Base-by-base conservation (phyloP, 2,113 vertebrate genomes). In the Passer montanus region DNA sequence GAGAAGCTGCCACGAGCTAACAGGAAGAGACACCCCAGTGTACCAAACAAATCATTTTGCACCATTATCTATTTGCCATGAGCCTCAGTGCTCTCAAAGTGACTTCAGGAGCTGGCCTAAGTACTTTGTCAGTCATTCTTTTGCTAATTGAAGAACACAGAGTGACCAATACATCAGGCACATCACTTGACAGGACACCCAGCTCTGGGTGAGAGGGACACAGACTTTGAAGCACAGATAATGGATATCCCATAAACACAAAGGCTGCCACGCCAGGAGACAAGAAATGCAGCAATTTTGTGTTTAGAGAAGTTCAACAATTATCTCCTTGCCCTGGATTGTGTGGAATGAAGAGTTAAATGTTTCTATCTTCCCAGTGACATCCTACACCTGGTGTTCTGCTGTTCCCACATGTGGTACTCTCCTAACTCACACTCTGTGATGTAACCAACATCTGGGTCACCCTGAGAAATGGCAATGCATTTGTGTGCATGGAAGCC, bases 331-430 rank as follows among this genome's bases (percentile, higher is more conserved):
- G 1, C 26, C 28, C 47, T 10, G 37, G 68, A 75, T 0, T 14
- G 21, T 28, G 41, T 23, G 28, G 26, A 74, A 75, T 6, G 7
- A 23, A 35, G 37, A 21, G 23, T 8, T 59, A 28, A n/a, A 35
- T 13, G 62, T 33, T 63, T 58, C 53, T 6, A 26, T 15, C 39
- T 70, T 55, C 53, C 31, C 26, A 26, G 21, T n/a, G 72, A 23
- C 14, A 21, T 9, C 16, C 39, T 22, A 35, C 13, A 30, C 11
- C 20, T 33, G 47, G 24, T 18, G 26, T 24, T 67, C 20, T 41
- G 50, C 15, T 66, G 27, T 17, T 73, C 23, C 50, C 11, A 2
- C 3, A 31, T 0, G 5, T 2, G 15, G n/a, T 19, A 10, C 16
- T 37, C 28, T 43, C 49, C 17, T 11, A 17, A 26, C 10, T 49